A percentile compares a stretch with the other conserved stretches of the same genome.
Evolutionary conservation across 2,113 vertebrate species (phyloP).

Genomic region (Myiopsitta monachus): DNA sequence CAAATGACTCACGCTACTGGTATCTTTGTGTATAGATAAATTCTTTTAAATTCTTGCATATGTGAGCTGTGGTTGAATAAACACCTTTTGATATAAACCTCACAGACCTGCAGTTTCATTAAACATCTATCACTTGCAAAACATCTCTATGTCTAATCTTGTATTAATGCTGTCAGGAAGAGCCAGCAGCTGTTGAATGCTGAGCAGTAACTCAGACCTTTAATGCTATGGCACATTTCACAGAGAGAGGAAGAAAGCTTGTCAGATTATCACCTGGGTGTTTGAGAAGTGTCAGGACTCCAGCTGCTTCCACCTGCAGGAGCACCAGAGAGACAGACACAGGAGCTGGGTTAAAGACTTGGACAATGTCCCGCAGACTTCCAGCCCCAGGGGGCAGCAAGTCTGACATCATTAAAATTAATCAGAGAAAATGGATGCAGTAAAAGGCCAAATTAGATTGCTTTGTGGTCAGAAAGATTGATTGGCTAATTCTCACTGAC

Average conservation of each 20-base stretch:
- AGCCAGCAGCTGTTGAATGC: conserved; percentile 1
- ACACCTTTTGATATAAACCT: conserved; percentile 1
- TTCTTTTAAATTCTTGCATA: not conserved
- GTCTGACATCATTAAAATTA: conserved; percentile 32
- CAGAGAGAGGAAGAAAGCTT: not conserved
- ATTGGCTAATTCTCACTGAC: conserved; percentile 17
- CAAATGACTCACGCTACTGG: not conserved
- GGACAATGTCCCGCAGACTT: not conserved
- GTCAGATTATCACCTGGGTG: not conserved
- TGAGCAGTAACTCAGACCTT: not conserved
- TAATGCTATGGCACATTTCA: not conserved
- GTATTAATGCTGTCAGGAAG: not conserved
- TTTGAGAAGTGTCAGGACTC: not conserved
- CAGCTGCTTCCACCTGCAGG: not conserved
- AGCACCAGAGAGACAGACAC: not conserved
- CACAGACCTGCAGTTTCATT: not conserved
- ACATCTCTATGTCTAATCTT: not conserved
- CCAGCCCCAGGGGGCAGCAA: not conserved
- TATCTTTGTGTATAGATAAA: not conserved
- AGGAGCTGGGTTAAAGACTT: not conserved
- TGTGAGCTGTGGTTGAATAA: not conserved
- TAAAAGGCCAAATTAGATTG: conserved; percentile 48
- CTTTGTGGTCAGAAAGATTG: conserved; percentile 30
- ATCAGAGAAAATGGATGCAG: conserved; percentile 22
- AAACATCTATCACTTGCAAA: not conserved